Evolutionary conservation across 1,140 invertebrate species (phyloP).

Genomic region (Coelopa frigida): DNA sequence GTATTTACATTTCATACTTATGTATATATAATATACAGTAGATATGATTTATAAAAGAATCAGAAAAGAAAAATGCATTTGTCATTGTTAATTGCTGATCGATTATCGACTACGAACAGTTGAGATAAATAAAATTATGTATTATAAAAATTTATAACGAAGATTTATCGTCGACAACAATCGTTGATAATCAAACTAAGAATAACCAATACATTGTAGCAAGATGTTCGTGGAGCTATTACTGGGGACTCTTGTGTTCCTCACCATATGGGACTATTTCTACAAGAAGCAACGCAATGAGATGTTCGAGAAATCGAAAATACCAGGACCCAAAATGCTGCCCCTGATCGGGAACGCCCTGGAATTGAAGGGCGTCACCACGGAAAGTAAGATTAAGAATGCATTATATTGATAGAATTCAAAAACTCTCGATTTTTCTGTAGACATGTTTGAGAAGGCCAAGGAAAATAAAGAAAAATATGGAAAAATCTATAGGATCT

Average conservation of each 20-base stretch:
- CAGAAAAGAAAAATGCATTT: no score
- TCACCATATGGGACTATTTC: conserved; percentile 10
- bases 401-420: not conserved
- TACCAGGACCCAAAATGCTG: conserved; percentile 3
- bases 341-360: conserved; percentile 8
- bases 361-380: not conserved
- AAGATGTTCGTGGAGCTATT: conserved; percentile 5
- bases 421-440: not conserved
- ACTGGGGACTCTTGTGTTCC: not conserved
- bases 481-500: conserved; percentile 9
- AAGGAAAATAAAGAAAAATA: not conserved
- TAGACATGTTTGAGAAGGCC: conserved; percentile 23
- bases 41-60: no score
- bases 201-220: no score
- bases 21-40: no score
- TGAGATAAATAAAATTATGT: not conserved
- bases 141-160: no score
- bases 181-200: not conserved
- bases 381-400: conserved; percentile 8
- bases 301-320: not conserved
- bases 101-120: not conserved
- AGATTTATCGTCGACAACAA: no score
- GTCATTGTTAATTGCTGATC: no score
- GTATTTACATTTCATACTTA: no score
- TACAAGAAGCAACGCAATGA: conserved; percentile 9